These are phyloP conservation scores for Phylloscopus whistleri DNA, from an alignment of 2,113 vertebrate species.

Conservation along the genomic window DNA sequence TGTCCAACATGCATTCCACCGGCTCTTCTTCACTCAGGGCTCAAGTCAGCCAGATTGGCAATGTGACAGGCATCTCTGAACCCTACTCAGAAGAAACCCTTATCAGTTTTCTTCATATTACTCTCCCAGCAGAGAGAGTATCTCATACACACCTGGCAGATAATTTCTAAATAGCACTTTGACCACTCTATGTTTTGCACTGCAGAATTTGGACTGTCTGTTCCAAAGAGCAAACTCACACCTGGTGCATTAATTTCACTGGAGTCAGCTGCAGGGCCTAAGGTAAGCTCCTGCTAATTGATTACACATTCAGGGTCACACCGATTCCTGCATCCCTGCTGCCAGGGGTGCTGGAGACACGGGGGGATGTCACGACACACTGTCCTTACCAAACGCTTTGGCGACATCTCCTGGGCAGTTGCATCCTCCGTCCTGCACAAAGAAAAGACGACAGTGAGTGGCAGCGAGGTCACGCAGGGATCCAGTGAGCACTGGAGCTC, in stretches of 20 bases:
- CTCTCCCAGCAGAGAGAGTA: neutral
- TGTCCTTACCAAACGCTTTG: constrained; percentile 92
- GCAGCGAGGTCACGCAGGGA: neutral
- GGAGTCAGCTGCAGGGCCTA: neutral
- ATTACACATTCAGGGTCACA: neutral
- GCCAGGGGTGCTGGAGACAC: neutral
- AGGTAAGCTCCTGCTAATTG: neutral
- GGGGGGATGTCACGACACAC: rapidly evolving
- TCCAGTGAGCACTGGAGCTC: neutral
- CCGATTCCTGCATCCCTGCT: neutral
- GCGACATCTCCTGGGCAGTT: constrained; percentile 97
- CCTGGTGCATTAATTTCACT: neutral
- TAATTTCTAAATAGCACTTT: neutral
- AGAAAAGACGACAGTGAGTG: neutral
- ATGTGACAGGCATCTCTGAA: neutral
- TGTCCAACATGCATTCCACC: constrained; percentile 4
- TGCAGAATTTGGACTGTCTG: neutral
- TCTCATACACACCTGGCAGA: neutral
- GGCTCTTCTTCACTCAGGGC: neutral
- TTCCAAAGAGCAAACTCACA: neutral
- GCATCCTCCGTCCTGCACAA: constrained; percentile 90
- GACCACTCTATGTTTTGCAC: neutral
- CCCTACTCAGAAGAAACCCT: neutral
- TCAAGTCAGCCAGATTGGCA: neutral
- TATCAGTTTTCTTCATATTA: neutral